A percentile compares a stretch with the other conserved stretches of the same genome.
These are phyloP conservation scores for Bos javanicus DNA, from an alignment of 2,113 vertebrate species.

Conservation along the genomic window DNA sequence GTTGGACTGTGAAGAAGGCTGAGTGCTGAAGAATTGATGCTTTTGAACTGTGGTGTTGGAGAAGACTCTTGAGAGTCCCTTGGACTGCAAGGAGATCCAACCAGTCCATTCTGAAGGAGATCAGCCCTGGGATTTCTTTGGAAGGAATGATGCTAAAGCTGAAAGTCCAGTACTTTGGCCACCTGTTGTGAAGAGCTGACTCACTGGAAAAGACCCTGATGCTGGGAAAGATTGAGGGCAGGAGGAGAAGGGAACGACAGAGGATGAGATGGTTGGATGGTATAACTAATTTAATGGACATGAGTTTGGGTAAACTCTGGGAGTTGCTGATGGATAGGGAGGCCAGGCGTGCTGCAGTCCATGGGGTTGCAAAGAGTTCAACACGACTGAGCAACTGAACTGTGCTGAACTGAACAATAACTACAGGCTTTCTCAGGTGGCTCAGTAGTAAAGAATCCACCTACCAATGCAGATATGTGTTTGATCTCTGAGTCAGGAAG, in stretches of 20 bases:
- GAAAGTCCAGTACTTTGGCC: neutral
- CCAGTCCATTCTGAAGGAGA: neutral
- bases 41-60: neutral
- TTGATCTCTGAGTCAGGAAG: neutral
- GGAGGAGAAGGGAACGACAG: rapidly evolving
- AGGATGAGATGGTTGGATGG: neutral
- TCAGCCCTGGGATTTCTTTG: neutral
- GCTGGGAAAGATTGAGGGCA: neutral
- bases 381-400: neutral
- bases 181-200: neutral
- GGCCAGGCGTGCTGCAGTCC: rapidly evolving
- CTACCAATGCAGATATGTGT: neutral
- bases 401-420: neutral
- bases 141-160: neutral
- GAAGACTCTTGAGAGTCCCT: neutral
- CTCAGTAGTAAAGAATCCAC: neutral
- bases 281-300: neutral
- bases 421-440: neutral
- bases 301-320: neutral
- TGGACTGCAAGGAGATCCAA: neutral
- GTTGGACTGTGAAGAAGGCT: neutral
- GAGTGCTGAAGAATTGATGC: neutral
- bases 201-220: neutral
- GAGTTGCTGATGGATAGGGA: neutral
- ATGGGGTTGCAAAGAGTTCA: neutral